Conservation (phyloP, 37 sponge, comb jelly and placozoan species). For the Eunapius fragilis region DNA sequence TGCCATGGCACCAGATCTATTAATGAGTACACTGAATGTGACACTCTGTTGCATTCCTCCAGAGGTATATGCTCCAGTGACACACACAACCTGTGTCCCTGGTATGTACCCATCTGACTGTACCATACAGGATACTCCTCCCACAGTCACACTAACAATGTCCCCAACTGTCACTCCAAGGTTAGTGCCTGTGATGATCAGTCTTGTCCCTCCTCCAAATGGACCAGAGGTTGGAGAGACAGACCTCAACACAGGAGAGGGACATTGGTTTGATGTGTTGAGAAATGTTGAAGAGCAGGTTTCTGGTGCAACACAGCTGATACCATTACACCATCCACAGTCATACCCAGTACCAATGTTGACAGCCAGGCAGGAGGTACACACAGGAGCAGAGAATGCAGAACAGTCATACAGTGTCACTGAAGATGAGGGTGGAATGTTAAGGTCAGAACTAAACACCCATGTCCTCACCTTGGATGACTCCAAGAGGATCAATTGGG, state of each 20-base stretch:
- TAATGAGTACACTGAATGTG: too few relatives aligned
- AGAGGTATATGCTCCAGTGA: background rate
- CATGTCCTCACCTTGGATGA: background rate
- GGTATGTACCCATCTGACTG: slow-evolving; percentile 15
- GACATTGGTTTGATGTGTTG: slow-evolving; percentile 17
- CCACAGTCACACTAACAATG: slow-evolving; percentile 10
- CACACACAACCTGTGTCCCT: slow-evolving; percentile 36
- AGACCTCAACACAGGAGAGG: slow-evolving; percentile 37
- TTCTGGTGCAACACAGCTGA: too few relatives aligned
- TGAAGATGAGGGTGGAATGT: slow-evolving; percentile 3
- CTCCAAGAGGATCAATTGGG: too few relatives aligned
- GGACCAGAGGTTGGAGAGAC: slow-evolving; percentile 66
- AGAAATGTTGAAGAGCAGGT: too few relatives aligned
- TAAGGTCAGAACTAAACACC: background rate
- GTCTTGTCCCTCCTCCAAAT: slow-evolving; percentile 55
- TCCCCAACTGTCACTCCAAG: slow-evolving; percentile 55
- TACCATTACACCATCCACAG: slow-evolving; percentile 67
- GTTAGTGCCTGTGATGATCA: slow-evolving; percentile 71
- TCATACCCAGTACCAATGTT: slow-evolving; percentile 25
- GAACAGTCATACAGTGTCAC: slow-evolving; percentile 51
- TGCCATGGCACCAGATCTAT: background rate
- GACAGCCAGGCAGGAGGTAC: slow-evolving; percentile 47
- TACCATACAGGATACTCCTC: slow-evolving; percentile 28
- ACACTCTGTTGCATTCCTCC: too few relatives aligned
- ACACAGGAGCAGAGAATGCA: slow-evolving; percentile 15